A percentile compares a stretch with the other conserved stretches of the same genome.
Evolutionary conservation across 23 tunicate genomes (phyloP).

Genomic region (Trididemnum nubilum): DNA sequence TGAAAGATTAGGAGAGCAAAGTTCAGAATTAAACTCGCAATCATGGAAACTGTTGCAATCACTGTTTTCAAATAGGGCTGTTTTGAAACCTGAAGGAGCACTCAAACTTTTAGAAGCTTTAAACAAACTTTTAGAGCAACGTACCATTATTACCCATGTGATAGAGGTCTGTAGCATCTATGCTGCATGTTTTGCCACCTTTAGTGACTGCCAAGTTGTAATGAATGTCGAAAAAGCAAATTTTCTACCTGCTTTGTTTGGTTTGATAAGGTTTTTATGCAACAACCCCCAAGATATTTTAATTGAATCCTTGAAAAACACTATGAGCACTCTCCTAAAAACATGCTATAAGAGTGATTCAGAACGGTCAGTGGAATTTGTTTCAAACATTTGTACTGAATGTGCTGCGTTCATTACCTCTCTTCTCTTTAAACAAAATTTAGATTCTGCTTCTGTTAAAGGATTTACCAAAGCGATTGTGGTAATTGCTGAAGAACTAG

Average conservation of each 20-base stretch:
- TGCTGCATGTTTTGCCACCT: background rate
- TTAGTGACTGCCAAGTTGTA: background rate
- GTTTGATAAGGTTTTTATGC: background rate
- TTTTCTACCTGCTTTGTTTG: background rate
- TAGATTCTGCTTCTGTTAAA: background rate
- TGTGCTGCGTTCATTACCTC: background rate
- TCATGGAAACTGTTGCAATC: background rate
- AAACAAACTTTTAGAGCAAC: background rate
- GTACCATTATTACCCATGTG: background rate
- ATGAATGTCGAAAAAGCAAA: background rate
- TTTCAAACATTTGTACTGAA: background rate
- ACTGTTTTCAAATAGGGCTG: background rate
- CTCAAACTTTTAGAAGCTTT: background rate
- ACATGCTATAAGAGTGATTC: slow-evolving; percentile 9
- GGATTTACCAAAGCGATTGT: background rate
- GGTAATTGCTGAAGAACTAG: slow-evolving; percentile 27
- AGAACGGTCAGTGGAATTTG: background rate
- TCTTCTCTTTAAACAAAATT: background rate
- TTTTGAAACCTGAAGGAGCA: background rate
- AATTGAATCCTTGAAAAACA: background rate
- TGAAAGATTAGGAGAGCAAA: background rate
- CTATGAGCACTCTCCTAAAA: slow-evolving; percentile 7
- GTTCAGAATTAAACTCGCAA: background rate
- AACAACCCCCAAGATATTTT: background rate
- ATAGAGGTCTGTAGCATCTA: background rate